phyloP scores from a whole-genome alignment of 2,113 vertebrate species.

The Hippocampus barbouri region DNA sequence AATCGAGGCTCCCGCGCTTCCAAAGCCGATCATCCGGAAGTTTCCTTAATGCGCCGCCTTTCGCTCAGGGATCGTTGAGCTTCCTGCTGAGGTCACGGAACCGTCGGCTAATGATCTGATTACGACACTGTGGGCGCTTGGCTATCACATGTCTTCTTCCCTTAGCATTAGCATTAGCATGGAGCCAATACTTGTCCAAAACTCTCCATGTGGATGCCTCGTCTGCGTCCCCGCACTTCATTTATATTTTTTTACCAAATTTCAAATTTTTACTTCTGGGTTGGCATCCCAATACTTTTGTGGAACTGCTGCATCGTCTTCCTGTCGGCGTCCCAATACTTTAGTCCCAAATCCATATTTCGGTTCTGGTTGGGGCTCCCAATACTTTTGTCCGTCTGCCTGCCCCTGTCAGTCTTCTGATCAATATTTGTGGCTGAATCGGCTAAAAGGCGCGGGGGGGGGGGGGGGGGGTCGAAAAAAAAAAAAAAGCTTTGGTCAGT shows the following conservation, averaged over 20 bases:
- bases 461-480: constrained; percentile 48
- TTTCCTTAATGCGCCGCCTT: constrained; percentile 36
- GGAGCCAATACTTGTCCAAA: background rate
- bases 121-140: constrained; percentile 15
- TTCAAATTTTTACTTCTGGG: background rate
- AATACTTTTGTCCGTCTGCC: background rate
- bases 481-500: constrained; percentile 43
- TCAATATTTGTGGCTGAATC: constrained; percentile 72
- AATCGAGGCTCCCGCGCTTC: constrained; percentile 49
- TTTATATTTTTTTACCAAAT: background rate
- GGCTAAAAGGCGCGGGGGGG: constrained; percentile 59
- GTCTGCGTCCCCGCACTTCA: too few species aligned
- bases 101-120: constrained; percentile 60
- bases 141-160: constrained; percentile 7
- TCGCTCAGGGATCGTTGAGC: constrained; percentile 43
- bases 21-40: constrained; percentile 47
- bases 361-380: background rate
- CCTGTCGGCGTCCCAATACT: background rate
- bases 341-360: background rate
- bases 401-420: constrained; percentile 17
- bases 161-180: constrained; percentile 2
- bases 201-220: background rate
- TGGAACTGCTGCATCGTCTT: background rate
- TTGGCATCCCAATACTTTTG: background rate
- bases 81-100: constrained; percentile 50